Evolutionary conservation across 1,140 invertebrate species (phyloP).

Genomic region (Oedothorax gibbosus): DNA sequence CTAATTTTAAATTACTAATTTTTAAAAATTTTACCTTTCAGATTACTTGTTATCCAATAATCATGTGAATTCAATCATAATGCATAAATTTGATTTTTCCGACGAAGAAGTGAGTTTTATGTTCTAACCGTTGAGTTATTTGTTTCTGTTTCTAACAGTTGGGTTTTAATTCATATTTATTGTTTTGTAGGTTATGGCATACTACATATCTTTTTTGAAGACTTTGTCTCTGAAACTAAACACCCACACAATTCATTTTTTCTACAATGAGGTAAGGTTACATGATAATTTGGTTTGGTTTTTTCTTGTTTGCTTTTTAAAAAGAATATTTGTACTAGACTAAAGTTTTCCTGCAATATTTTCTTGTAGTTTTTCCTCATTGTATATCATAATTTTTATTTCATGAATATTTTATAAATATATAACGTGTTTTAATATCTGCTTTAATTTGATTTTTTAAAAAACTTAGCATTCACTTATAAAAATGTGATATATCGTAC

Average conservation of each 20-base stretch:
- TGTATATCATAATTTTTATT: background rate
- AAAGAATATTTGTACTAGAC: background rate
- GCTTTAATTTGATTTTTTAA: no score
- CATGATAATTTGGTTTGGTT: background rate
- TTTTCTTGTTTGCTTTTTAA: background rate
- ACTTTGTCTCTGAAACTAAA: constrained; percentile 99
- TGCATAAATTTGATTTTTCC: constrained; percentile 99
- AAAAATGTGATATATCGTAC: no score
- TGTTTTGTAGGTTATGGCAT: constrained; percentile 87
- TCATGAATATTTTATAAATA: background rate
- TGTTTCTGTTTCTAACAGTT: background rate
- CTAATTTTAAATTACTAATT: no score
- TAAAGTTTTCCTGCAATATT: background rate
- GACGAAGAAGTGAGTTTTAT: constrained; percentile 86
- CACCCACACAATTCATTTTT: constrained; percentile 98
- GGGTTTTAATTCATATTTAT: constrained; percentile 5
- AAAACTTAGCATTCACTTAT: no score
- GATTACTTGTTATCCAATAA: constrained; percentile 99
- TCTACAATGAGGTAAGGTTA: constrained; percentile 98
- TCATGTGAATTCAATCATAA: constrained; percentile 99
- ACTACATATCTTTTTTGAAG: constrained; percentile 99
- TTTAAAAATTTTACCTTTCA: constrained; percentile 76
- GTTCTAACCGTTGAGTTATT: background rate
- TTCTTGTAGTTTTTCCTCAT: no score
- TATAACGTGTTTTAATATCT: no score